Conservation (phyloP, 1,140 invertebrate genomes). For the Macrotrachela quadricornifera region DNA sequence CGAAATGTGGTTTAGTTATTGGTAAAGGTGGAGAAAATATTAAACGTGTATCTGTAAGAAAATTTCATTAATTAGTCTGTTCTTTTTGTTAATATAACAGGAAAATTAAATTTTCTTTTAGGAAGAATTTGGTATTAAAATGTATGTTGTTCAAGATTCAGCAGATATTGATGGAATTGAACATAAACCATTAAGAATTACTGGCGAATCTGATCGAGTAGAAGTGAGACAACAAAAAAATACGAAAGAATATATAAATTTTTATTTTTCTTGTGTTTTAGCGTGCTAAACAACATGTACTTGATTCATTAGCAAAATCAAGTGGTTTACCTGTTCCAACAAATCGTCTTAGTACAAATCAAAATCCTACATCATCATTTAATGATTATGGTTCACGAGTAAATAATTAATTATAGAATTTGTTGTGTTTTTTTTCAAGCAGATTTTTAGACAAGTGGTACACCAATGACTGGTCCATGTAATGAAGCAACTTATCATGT, state of each 20-base stretch:
- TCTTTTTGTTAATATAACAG: slow-evolving; percentile 12
- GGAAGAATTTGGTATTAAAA: slow-evolving; percentile 85
- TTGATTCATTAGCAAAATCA: no score
- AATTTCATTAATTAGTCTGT: background rate
- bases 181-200: slow-evolving; percentile 70
- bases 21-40: slow-evolving; percentile 91
- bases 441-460: background rate
- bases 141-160: slow-evolving; percentile 88
- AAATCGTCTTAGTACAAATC: no score
- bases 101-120: slow-evolving; percentile 11
- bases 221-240: slow-evolving; percentile 31
- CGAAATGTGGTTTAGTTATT: slow-evolving; percentile 89
- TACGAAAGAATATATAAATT: no score
- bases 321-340: no score
- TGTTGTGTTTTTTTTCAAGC: no score
- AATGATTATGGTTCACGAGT: no score
- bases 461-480: background rate
- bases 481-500: slow-evolving; percentile 32
- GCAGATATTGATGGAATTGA: slow-evolving; percentile 42
- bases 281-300: no score
- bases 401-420: no score
- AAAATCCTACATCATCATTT: no score
- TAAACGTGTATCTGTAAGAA: slow-evolving; percentile 56
- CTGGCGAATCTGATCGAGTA: slow-evolving; percentile 76
- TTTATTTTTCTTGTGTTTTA: no score